Base-by-base conservation (phyloP, 2,113 vertebrate species). In the Lophotis ruficrista region DNA sequence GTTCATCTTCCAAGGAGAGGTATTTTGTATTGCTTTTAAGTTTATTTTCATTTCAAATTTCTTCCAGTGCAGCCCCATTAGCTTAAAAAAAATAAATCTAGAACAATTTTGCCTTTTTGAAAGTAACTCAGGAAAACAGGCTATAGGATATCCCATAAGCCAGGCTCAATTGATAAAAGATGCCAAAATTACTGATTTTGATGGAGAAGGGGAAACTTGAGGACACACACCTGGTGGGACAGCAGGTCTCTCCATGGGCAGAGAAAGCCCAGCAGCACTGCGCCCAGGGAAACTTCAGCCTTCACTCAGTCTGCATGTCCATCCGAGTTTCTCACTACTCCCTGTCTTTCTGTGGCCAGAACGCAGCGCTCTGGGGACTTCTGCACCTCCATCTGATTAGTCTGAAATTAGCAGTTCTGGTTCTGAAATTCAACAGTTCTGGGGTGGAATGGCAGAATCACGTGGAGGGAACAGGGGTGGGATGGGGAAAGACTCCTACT, bases 171-270 rank as follows among this genome's bases (percentile, higher is more conserved):
- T 60, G 4, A 16, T 21, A 56, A 25, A 28, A 68, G 13, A 35
- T 28, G 2, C 6, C 21, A 70, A 7, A 20, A 25, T 7, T 28
- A 45, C n/a, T 20, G 21, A 12, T 50, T 56, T 56, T 48, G 33
- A 3, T 31, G 11, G 28, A 53, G 45, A 48, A 54, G 37, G 13
- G 45, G 41, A 57, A 66, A 35, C 27, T 0, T 19, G 38, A 66
- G n/a, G 51, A 43, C 2, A 16, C 1, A 2, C 0, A 0, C 16
- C 41, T 47, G 22, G 30, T 43, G n/a, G 35, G 58, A 20, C 0
- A 48, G 37, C 4, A 4, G 14, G 11, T 14, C 20, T n/a, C 14
- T 62, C 38, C 25, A 10, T 2, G 3, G 15, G 20, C 47, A 50
- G 6, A 7, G 15, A 5, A 57, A 48, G 81, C 25, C 43, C 71